Evolutionary conservation across 2,797 vertebrate genomes (phyloP), one percentile per base, ranked within the genome.

Genomic region (Caiman crocodilus): DNA sequence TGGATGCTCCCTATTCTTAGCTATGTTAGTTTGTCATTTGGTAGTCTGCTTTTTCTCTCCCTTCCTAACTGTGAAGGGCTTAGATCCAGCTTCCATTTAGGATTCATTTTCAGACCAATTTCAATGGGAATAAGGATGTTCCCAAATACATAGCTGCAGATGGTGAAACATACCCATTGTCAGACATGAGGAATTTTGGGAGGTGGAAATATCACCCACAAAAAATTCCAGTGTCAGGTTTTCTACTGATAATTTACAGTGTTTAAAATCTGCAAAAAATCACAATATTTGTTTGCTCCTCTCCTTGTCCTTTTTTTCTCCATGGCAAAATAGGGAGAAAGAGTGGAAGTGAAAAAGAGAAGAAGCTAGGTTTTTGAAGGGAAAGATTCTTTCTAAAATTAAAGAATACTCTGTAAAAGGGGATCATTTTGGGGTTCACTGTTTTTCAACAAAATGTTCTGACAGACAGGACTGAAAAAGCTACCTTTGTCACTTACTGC

Each of bases 261-360:
- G 35, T 71, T 71, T 21, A 71, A 71, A 42, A 50, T 50, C 9
- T 10, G 5, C 20, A 78, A 67, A 77, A 84, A 77, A 32, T 63
- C 0, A 28, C 76, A 89, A 42, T 25, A 17, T 1, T 17, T 73
- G 56, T 42, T 57, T 50, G 0, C 30, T 56, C 59, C 50, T 1
- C 55, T 83, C 76, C n/a, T 79, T 87, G 84, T 26, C 2, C 7
- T 2, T 76, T 92, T 32, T 64, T 2, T 14, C 71, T 92, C 84
- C 35, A 42, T 64, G 73, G 1, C 30, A 83, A 61, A 23, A 10
- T 7, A 59, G 8, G 50, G 42, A 81, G 88, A 86, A 64, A 1
- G 3, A 64, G 4, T 7, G 5, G 14, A 35, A 60, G 4, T 11
- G 8, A 13, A 35, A 60, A 32, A 57, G 32, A 18, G 13, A 63